Evolutionary conservation across 2,888 invertebrate species (phyloP), one percentile per base, ranked within the genome.

Genomic region (Eubasilissa splendida): DNA sequence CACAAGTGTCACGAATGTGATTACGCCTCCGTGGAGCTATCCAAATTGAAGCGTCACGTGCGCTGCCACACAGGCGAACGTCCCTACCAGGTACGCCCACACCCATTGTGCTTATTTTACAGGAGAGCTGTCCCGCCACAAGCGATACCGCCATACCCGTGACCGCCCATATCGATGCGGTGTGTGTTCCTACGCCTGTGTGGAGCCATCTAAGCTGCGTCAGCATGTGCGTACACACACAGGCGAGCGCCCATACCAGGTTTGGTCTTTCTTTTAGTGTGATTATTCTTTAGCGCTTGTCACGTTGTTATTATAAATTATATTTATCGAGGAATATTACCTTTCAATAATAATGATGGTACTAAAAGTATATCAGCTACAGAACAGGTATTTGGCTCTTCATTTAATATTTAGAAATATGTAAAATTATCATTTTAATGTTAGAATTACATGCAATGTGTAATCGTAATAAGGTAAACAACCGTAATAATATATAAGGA

Each of bases 1-100:
- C 99, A 99, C 89, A 97, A 97, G 87, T 99, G 99, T 88, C 93
- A 95, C 0, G 97, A 98, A 87, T 97, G 97, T 88, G 97, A 98
- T 88, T 99, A 99, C 88, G 97, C 98, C 0, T 97, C 97, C 83
- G 99, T 99, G 0, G 99, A 99, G 88, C 89, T 98, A 84, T 97
- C 97, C 81, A 99, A 99, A 90, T 90, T 99, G 85, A 96, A 98
- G 82, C 93, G 99, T 10, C 99, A 99, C 86, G 96, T 98, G 87
- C 93, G 98, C 70, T 98, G 97, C 86, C 97, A 99, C 87, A 98
- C 98, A 0, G 98, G 96, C 74, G 96, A 96, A 87, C 89, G 96
- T 50, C 96, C 96, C 0, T 96, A 96, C 87, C 95, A 95, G 91
- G 93, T 93, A 87, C 84, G 76, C 54, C 60, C 52, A 31, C 73